These are phyloP conservation scores for Pavo muticus DNA, from an alignment of 2,113 vertebrate genomes.

Conservation along the genomic window DNA sequence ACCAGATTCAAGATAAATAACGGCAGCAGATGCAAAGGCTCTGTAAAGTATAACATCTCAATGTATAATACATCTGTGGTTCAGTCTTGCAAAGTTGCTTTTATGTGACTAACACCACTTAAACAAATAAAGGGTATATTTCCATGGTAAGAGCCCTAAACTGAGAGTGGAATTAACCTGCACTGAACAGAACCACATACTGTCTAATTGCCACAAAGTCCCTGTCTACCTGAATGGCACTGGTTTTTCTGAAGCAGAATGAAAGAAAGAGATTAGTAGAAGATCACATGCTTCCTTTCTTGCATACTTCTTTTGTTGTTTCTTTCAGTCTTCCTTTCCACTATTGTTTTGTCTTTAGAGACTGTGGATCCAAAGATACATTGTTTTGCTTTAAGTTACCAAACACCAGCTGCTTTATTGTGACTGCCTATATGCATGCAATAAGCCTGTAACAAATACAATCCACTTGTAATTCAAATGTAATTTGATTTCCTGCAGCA, in stretches of 20 bases:
- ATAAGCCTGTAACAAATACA: background rate
- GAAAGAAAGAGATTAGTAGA: background rate
- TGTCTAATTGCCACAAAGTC: background rate
- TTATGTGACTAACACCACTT: background rate
- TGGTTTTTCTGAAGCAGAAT: background rate
- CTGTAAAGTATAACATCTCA: background rate
- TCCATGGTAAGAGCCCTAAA: background rate
- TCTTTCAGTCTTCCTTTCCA: background rate
- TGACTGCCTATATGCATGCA: background rate
- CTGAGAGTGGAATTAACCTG: background rate
- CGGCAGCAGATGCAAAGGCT: background rate
- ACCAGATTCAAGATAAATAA: background rate
- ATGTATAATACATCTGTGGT: background rate
- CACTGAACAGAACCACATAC: background rate
- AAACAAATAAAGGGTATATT: background rate
- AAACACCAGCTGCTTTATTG: background rate
- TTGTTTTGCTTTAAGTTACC: background rate
- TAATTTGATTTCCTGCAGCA: background rate
- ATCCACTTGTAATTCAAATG: no score
- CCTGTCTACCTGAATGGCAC: background rate
- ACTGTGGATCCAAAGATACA: background rate
- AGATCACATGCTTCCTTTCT: fast-evolving
- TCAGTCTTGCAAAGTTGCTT: background rate
- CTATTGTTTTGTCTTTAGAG: background rate
- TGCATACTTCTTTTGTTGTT: background rate